A percentile compares a stretch with the other conserved stretches of the same genome.
Evolutionary conservation across 2,888 invertebrate species (phyloP).

Genomic region (Scaeva pyrastri): DNA sequence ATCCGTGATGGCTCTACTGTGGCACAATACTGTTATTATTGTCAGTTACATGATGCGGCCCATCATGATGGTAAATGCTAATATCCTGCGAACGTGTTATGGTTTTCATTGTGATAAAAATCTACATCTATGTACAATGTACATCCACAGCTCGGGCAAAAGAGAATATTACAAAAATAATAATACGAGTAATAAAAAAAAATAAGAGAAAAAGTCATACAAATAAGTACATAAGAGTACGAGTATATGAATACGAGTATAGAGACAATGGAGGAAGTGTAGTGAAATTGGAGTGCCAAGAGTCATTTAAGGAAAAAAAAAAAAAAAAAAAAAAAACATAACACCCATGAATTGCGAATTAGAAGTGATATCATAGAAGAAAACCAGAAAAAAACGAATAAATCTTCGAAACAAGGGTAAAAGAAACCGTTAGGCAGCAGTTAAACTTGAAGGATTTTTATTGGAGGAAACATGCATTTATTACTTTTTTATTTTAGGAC

Average conservation of each 20-base stretch:
- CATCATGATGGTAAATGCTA: slow-evolving; percentile 21
- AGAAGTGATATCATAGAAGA: slow-evolving; percentile 3
- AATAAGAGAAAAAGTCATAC: not conserved
- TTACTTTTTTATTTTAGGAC: slow-evolving; percentile 10
- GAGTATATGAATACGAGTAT: not conserved
- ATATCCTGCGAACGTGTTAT: slow-evolving; percentile 61
- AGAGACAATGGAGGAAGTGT: not conserved
- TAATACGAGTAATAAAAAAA: not conserved
- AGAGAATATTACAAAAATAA: slow-evolving; percentile 30
- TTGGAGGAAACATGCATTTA: not conserved
- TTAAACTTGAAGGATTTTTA: slow-evolving; percentile 20
- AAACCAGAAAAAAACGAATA: not conserved
- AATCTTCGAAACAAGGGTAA: not conserved
- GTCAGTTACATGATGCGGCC: slow-evolving; percentile 58
- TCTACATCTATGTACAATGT: slow-evolving; percentile 18
- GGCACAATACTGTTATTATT: slow-evolving; percentile 47
- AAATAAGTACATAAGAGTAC: too few relatives aligned
- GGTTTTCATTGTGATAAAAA: slow-evolving; percentile 40
- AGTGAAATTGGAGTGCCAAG: slow-evolving; percentile 16
- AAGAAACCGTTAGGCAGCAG: not conserved
- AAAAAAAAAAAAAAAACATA: not conserved
- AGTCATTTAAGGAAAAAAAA: not conserved
- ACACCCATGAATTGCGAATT: slow-evolving; percentile 24
- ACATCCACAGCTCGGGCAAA: not conserved
- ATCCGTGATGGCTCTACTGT: not conserved